Base-by-base conservation (phyloP, 2,113 vertebrate species). In the Bos indicus region DNA sequence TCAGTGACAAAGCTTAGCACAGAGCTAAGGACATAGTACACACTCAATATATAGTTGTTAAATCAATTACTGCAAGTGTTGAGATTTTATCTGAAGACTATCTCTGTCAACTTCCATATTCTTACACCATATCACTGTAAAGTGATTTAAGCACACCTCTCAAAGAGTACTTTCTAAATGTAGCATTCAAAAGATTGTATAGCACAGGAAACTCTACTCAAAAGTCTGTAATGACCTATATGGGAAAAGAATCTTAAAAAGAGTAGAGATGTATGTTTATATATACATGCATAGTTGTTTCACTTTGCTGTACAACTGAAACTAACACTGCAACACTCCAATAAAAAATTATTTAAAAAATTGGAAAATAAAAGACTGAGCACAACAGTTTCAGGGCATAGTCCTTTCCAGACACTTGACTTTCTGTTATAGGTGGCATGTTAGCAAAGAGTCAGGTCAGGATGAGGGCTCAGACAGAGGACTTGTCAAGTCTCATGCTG, bases 381-480 rank as follows among this genome's bases (percentile, higher is more conserved):
- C 51, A 77, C 25, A 40, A 15, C 19, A 40, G 2, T 33, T 60
- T 64, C 28, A 48, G n/a, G 54, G 36, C 12, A 64, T 10, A 2
- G 2, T 19, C 1, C 1, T 67, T 82, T 11, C 16, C 33, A 33
- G 19, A 82, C 43, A 90, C 48, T 54, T 62, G 13, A 21, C 14
- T 15, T 81, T 21, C 23, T 81, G 10, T 8, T 62, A 9, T 4
- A 2, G 3, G 3, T 40, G 2, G 7, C 2, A 0, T 16, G 36
- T 3, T 28, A 43, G 26, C 43, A 48, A 46, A 54, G 4, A 21
- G 3, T 54, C 25, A 14, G 3, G 6, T 28, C 4, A 21, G 5
- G 2, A 74, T 11, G 15, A 56, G 3, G 17, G 26, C 9, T 74
- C 7, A 52, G 21, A 48, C n/a, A 57, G 74, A 26, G 0, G 9